phyloP scores from a whole-genome alignment of 2,113 vertebrate genomes.

The Spilogale gracilis region DNA sequence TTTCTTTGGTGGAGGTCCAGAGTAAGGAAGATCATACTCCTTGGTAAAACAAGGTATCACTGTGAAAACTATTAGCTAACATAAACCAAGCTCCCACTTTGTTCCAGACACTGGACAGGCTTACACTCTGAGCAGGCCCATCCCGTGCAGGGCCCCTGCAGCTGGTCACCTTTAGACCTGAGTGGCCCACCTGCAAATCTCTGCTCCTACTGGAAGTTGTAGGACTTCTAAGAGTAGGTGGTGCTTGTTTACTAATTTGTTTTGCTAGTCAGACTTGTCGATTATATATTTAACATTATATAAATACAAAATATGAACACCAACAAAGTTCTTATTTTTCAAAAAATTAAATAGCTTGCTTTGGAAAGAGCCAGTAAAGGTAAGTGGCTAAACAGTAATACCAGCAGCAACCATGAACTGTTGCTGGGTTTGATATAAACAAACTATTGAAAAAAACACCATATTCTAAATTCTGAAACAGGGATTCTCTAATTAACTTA shows the following conservation, averaged over 20 bases:
- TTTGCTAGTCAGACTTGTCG: neutral
- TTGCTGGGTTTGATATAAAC: neutral
- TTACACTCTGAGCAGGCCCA: neutral
- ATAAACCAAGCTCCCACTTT: neutral
- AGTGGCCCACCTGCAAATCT: neutral
- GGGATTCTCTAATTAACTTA: neutral
- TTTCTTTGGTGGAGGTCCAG: neutral
- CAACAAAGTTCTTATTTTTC: neutral
- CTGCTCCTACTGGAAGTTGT: neutral
- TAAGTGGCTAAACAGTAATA: neutral
- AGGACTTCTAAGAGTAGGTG: neutral
- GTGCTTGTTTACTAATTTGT: neutral
- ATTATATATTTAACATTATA: neutral
- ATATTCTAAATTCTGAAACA: neutral
- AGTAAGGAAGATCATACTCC: neutral
- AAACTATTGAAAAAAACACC: neutral
- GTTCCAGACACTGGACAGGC: neutral
- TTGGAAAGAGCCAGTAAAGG: constrained; percentile 2
- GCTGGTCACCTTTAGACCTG: neutral
- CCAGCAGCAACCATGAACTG: neutral
- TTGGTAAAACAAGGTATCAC: neutral
- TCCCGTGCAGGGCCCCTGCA: neutral
- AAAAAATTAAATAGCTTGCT: constrained; percentile 23
- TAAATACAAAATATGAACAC: neutral
- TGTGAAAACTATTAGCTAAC: neutral